phyloP scores from a whole-genome alignment of 2,888 invertebrate genomes.

The Noctua janthina region DNA sequence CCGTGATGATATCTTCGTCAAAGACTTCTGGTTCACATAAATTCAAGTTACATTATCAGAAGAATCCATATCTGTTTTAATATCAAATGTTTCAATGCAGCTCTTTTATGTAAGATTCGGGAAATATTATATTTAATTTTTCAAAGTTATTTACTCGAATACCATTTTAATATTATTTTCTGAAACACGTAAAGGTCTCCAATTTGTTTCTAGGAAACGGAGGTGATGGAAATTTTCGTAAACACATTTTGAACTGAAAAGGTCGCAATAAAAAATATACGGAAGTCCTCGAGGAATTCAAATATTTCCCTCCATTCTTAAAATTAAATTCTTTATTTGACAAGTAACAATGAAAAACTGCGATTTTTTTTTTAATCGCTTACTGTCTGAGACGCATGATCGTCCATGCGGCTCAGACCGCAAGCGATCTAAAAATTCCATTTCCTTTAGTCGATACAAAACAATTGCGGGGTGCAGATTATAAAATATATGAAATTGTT shows the following conservation, averaged over 20 bases:
- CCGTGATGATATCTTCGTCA: constrained; percentile 56
- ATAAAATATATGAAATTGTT: background rate
- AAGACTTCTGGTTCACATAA: constrained; percentile 57
- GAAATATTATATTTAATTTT: background rate
- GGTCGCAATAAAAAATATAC: constrained; percentile 3
- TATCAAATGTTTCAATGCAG: background rate
- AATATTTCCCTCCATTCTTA: background rate
- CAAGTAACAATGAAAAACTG: background rate
- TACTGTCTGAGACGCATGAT: background rate
- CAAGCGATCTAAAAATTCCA: background rate
- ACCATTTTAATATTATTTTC: background rate
- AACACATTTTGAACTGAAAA: constrained; percentile 19
- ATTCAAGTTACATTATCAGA: constrained; percentile 40
- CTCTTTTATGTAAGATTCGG: background rate
- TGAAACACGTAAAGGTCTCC: background rate
- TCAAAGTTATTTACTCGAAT: background rate
- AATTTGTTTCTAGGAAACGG: background rate
- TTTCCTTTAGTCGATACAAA: background rate
- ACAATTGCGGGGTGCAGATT: background rate
- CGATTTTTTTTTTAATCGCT: background rate
- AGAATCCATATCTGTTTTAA: constrained; percentile 24
- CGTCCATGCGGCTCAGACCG: background rate
- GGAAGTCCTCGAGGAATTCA: background rate
- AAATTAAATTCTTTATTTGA: constrained; percentile 14
- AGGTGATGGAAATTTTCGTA: constrained; percentile 3